These are phyloP conservation scores for Taxidea taxus DNA, from an alignment of 2,113 vertebrate genomes.

Conservation along the genomic window DNA sequence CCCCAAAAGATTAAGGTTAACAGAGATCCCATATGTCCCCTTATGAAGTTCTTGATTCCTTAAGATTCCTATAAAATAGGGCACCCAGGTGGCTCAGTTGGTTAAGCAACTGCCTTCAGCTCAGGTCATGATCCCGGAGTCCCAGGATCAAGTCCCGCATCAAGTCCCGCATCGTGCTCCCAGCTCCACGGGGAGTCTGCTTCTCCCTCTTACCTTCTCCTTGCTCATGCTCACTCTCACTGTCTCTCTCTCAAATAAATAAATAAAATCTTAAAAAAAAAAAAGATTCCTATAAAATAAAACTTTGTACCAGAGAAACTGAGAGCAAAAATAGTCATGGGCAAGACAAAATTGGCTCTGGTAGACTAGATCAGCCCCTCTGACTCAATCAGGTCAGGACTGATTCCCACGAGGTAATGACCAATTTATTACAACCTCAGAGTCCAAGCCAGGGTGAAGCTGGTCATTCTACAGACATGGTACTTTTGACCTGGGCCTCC, in stretches of 20 bases:
- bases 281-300: slow-evolving; percentile 8
- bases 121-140: too few relatives aligned
- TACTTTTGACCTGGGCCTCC: not conserved
- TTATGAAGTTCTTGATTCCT: not conserved
- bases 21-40: not conserved
- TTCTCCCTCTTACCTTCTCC: too few relatives aligned
- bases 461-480: not conserved
- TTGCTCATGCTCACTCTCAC: too few relatives aligned
- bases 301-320: slow-evolving; percentile 32
- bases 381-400: not conserved
- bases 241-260: too few relatives aligned
- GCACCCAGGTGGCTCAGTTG: too few relatives aligned
- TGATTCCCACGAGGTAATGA: not conserved
- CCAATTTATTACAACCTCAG: not conserved
- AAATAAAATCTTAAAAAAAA: too few relatives aligned
- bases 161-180: too few relatives aligned
- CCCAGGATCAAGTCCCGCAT: too few relatives aligned
- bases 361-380: not conserved
- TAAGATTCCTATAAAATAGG: not conserved
- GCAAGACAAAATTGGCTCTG: not conserved
- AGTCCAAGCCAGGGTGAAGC: not conserved
- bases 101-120: too few relatives aligned
- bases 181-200: too few relatives aligned
- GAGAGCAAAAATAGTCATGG: not conserved
- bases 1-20: not conserved